These are phyloP conservation scores for Ochotona curzoniae DNA, from an alignment of 2,113 vertebrate species.

Conservation along the genomic window DNA sequence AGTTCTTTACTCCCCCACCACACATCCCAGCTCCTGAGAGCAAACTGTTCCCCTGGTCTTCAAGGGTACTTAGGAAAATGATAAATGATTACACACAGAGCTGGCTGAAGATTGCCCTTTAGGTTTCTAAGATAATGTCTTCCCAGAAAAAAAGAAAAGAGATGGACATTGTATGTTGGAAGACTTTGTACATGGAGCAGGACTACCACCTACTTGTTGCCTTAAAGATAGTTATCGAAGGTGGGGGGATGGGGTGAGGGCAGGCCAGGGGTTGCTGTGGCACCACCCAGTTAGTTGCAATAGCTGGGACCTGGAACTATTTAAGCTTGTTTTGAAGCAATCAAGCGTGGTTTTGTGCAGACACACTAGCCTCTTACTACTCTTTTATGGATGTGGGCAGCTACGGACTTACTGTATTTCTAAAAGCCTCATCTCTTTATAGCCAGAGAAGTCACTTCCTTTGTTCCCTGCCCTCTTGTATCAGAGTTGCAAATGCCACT, in stretches of 20 bases:
- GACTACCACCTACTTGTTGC: background rate
- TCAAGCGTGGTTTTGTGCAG: constrained; percentile 33
- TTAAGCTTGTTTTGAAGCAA: constrained; percentile 35
- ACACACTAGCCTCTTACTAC: background rate
- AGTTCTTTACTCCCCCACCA: background rate
- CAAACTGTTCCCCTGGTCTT: constrained; percentile 44
- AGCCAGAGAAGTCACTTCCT: constrained; percentile 37
- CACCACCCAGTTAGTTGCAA: background rate
- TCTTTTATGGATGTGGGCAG: background rate
- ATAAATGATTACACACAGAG: constrained; percentile 61
- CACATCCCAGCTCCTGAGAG: background rate
- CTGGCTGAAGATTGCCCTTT: constrained; percentile 30
- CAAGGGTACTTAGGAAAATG: constrained; percentile 60
- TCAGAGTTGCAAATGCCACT: constrained; percentile 43
- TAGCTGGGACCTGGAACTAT: background rate
- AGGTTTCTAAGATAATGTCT: constrained; percentile 46
- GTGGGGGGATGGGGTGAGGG: background rate
- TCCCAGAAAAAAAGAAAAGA: constrained; percentile 61
- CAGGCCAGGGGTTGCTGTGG: background rate
- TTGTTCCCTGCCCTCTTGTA: constrained; percentile 15
- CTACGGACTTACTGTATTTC: constrained; percentile 9
- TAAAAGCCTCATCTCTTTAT: constrained; percentile 64
- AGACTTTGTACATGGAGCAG: constrained; percentile 20
- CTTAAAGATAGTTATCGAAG: background rate
- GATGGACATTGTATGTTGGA: constrained; percentile 28